Base-by-base conservation (phyloP, 2,797 vertebrate genomes). In the Vipera ursinii region DNA sequence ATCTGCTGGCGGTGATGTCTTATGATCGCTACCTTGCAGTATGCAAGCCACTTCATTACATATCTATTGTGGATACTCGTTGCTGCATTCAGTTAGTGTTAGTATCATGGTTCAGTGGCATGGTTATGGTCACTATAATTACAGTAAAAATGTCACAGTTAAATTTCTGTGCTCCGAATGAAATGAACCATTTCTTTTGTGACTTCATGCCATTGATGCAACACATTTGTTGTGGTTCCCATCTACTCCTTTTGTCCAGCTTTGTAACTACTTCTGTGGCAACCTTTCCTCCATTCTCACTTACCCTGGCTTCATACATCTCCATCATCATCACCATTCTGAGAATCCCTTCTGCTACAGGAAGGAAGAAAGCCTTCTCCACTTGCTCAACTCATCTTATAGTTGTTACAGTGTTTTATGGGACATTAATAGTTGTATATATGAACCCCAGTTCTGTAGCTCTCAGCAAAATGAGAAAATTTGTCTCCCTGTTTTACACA, bases 141-240 rank as follows among this genome's bases (percentile, higher is more conserved):
- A 55, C n/a, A n/a, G 12, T 89, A 32, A 73, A 51, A 56, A 89
- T 89, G 51, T 69, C 63, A 55, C 89, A 73, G 51, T 89, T 73
- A 5, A 55, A 65, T 12, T 96, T 95, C 32, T 95, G 96, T 89
- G 86, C 78, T 0, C 95, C 95, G 3, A 32, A 3, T 32, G 94
- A 95, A 69, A 94, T 91, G 24, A 89, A 95, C 55, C 95, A 96
- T 48, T 96, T 96, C 61, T 95, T 96, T 24, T 96, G 96, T 88
- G 95, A 96, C 69, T 94, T 94, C 22, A 92, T 94, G 14, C 95
- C 95, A 1, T 90, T 97, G 90, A 95, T 95, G 61, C 94, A 95
- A 53, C 94, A 96, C 48, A 93, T 95, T 0, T 96, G 96, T 73
- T 92, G 91, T 8, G 95, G 96, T 1, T 94, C 94, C 0, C 94